These are phyloP conservation scores for Nesometra sesokonis DNA, from an alignment of 35 echinoderm and acorn worm species.

Conservation along the genomic window DNA sequence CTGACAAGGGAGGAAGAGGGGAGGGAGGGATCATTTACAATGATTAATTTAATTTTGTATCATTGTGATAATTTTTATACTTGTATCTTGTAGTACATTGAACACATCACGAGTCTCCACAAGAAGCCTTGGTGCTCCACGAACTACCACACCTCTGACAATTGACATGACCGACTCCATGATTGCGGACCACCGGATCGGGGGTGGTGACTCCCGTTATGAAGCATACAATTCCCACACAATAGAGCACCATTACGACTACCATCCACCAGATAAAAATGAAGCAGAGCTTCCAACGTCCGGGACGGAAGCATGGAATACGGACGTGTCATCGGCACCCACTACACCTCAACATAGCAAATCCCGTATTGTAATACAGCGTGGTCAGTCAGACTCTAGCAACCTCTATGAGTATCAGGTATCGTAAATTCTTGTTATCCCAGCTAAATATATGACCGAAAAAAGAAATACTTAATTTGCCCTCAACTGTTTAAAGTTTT, in stretches of 20 bases:
- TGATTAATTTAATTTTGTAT: too few species aligned
- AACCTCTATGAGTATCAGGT: conserved; percentile 88
- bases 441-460: too few species aligned
- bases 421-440: too few species aligned
- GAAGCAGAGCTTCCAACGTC: conserved; percentile 13
- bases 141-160: conserved; percentile 87
- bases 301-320: conserved; percentile 44
- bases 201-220: conserved; percentile 27
- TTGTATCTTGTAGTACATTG: conserved; percentile 21
- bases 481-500: too few species aligned
- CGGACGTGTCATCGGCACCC: conserved; percentile 74
- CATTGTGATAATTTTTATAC: background rate
- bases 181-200: conserved; percentile 73
- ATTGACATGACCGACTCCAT: conserved; percentile 84
- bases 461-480: too few species aligned
- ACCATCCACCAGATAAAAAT: conserved; percentile 12
- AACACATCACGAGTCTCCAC: conserved; percentile 82
- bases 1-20: too few species aligned
- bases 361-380: conserved; percentile 84
- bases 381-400: conserved; percentile 75
- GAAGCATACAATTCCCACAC: conserved; percentile 48
- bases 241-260: conserved; percentile 3
- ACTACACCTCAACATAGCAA: conserved; percentile 87
- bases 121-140: conserved; percentile 84
- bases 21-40: too few species aligned